Base-by-base conservation (phyloP, 2,888 invertebrate species). In the Onchidella celtica region DNA sequence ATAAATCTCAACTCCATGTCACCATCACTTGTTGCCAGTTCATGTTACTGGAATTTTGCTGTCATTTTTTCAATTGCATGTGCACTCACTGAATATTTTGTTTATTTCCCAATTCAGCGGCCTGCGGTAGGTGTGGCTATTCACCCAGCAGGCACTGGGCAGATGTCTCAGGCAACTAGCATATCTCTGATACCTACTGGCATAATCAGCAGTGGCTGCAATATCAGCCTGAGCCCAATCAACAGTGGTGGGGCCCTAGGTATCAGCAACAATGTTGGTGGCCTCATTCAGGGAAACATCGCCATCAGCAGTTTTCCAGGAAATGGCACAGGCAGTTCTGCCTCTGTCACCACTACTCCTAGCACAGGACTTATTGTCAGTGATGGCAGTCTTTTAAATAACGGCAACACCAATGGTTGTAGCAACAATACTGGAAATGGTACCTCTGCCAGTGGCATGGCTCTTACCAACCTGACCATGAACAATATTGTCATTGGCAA, bases 111-210 rank as follows among this genome's bases (percentile, higher is more conserved):
- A 32, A 34, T 21, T 59, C 70, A 81, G 81, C 76, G 70, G 17
- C 81, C 81, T 0, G 68, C 80, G 32, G 66, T 81, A 4, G 76
- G 81, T 17, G 65, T 81, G 81, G 40, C 70, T 24, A 36, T 81
- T 17, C 74, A 81, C 29, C 38, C 81, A 47, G 81, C 61, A 24
- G 40, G 59, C 27, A 27, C 57, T 32, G 65, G 29, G 24, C 32
- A 40, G 3, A 61, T 74, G n/a, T 63, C 81, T 34, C 81, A 59
- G 21, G 69, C 75, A n/a, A 40, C 70, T 17, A 81, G 47, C 65
- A 69, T 81, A 17, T 76, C 81, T 14, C 29, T 81, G 55, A 59
- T 75, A n/a, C 75, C 81, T 11, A 40, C 76, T 21, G 63, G 73
- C n/a, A 79, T 79, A 38, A 55, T 73, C 75, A 57, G 68, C 36